A percentile compares a stretch with the other conserved stretches of the same genome.
phyloP scores from a whole-genome alignment of 2,797 vertebrate species.

The Liasis olivaceus region DNA sequence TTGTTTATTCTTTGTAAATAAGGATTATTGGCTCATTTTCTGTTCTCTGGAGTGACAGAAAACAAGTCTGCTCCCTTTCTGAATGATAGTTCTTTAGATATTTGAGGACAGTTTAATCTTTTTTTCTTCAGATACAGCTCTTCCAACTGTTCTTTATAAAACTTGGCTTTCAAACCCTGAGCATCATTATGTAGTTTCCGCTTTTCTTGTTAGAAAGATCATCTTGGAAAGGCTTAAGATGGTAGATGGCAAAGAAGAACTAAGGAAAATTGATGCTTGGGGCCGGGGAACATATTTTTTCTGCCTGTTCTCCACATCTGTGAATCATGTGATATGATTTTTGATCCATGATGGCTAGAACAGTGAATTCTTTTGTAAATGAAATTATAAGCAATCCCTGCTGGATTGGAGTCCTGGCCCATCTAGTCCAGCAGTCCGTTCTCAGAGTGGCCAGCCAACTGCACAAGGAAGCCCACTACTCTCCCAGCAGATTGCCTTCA shows the following conservation, averaged over 20 bases:
- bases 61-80: neutral
- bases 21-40: neutral
- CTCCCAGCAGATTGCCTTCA: neutral
- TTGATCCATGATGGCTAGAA: neutral
- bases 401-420: neutral
- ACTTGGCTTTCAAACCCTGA: neutral
- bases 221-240: neutral
- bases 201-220: neutral
- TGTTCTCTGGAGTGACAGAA: neutral
- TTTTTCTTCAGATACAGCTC: neutral
- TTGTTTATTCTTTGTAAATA: neutral
- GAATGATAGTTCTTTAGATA: neutral
- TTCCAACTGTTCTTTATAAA: neutral
- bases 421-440: neutral
- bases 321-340: neutral
- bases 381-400: neutral
- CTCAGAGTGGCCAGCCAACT: neutral
- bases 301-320: neutral
- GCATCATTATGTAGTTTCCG: neutral
- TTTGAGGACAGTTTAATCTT: neutral
- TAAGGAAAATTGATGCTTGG: neutral
- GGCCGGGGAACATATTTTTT: neutral
- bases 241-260: too few species aligned
- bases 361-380: neutral
- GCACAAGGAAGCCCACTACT: neutral